phyloP scores from a whole-genome alignment of 2,888 invertebrate genomes.

The Acleris cristana region DNA sequence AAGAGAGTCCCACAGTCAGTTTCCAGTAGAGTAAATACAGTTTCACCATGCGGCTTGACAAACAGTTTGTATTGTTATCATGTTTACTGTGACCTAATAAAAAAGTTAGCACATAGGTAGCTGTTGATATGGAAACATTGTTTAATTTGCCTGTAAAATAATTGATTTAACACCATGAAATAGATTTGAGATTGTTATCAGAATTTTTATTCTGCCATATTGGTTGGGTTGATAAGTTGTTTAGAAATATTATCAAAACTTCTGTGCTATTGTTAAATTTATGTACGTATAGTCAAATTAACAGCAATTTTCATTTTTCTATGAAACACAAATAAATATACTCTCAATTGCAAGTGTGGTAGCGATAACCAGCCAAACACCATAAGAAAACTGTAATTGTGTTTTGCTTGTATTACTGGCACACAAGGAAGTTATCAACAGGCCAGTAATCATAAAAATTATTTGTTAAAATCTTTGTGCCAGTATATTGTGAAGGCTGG shows the following conservation, averaged over 20 bases:
- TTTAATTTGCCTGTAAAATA: not conserved
- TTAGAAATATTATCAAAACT: not conserved
- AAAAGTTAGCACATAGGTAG: not conserved
- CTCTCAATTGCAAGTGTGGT: too few species aligned
- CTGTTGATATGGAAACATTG: not conserved
- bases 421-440: too few species aligned
- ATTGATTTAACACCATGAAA: constrained; percentile 4
- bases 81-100: not conserved
- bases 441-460: too few species aligned
- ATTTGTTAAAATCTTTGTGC: too few species aligned
- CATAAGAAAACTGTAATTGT: too few species aligned
- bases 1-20: too few species aligned
- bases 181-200: constrained; percentile 2
- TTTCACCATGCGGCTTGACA: too few species aligned
- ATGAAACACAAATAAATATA: too few species aligned
- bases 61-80: not conserved
- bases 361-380: too few species aligned
- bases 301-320: not conserved
- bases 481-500: too few species aligned
- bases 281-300: not conserved
- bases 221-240: not conserved
- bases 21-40: too few species aligned
- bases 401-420: too few species aligned
- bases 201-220: not conserved
- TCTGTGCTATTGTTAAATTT: not conserved